Conservation (phyloP, 2,797 vertebrate species). For the Euphonia xanthogaster region DNA sequence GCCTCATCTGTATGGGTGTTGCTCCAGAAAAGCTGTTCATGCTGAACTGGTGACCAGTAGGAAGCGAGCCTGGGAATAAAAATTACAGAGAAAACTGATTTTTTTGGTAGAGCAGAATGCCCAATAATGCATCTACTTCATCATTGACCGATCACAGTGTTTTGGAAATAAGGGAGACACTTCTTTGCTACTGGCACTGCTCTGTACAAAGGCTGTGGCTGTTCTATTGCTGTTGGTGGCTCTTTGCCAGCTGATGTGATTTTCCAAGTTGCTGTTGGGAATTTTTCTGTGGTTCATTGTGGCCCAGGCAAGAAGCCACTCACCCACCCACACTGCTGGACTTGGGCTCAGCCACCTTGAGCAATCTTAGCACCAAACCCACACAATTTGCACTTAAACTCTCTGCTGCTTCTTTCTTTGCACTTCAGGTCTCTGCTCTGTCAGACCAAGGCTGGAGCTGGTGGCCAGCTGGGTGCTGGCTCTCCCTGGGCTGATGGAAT, state of each 20-base stretch:
- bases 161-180: background rate
- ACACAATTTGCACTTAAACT: background rate
- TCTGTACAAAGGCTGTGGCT: background rate
- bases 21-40: background rate
- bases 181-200: background rate
- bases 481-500: background rate
- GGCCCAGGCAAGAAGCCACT: background rate
- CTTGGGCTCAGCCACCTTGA: background rate
- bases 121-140: background rate
- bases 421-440: background rate
- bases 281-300: background rate
- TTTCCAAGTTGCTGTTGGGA: background rate
- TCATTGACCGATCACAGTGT: fast-evolving
- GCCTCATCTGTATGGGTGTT: background rate
- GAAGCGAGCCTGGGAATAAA: background rate
- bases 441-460: background rate
- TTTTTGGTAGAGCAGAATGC: background rate
- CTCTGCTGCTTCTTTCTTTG: background rate
- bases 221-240: background rate
- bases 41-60: background rate
- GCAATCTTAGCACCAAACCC: background rate
- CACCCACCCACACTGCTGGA: background rate
- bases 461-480: background rate
- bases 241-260: background rate
- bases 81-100: background rate